These are phyloP conservation scores for Acrocephalus kingi DNA, from an alignment of 2,113 vertebrate species.

Conservation along the genomic window DNA sequence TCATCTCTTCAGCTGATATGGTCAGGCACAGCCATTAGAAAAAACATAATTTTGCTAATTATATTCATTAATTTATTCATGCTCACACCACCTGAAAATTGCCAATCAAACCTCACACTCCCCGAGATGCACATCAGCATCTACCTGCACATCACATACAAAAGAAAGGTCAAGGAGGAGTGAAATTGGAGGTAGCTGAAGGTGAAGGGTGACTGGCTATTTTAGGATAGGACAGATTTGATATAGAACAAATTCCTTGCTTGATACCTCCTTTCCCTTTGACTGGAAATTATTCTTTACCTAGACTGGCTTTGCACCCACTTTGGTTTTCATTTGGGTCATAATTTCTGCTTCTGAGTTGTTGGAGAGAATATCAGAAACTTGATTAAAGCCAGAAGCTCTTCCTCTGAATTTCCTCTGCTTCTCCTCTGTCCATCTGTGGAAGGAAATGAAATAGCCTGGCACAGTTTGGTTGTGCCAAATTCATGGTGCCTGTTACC, in stretches of 20 bases:
- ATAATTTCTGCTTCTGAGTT: not conserved
- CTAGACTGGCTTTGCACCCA: not conserved
- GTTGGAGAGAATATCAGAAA: not conserved
- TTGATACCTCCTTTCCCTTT: not conserved
- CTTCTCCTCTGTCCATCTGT: not conserved
- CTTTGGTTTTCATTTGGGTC: not conserved
- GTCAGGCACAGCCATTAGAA: not conserved
- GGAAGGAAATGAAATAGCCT: not conserved
- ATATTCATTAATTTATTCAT: not conserved
- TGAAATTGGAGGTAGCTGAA: not conserved
- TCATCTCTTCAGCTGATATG: not conserved
- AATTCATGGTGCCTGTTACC: not conserved
- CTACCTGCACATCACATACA: not conserved
- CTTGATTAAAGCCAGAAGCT: not conserved
- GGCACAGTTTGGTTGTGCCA: not conserved
- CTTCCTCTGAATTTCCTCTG: not conserved
- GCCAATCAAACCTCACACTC: not conserved
- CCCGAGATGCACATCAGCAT: not conserved
- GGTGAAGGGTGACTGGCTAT: not conserved
- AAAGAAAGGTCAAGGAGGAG: not conserved
- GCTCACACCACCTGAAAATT: not conserved
- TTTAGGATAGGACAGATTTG: not conserved
- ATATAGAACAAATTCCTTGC: not conserved
- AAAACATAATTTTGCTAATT: not conserved
- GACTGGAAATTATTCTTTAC: not conserved